Percentiles rank a stretch among this genome's conserved stretches.
Evolutionary conservation across 64 coral and sea anemone genomes (phyloP).

Genomic region (Cladopsammia gracilis): DNA sequence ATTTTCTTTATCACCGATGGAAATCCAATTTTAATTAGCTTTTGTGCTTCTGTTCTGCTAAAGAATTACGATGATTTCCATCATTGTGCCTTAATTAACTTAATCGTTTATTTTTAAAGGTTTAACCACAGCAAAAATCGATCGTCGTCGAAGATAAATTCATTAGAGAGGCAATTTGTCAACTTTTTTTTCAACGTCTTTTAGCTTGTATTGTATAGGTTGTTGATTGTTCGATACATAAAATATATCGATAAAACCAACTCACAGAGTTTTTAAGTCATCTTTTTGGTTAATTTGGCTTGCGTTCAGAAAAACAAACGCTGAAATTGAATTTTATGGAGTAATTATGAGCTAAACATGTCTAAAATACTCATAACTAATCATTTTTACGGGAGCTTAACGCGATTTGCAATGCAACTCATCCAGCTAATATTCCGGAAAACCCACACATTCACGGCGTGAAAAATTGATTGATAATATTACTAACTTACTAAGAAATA

Average conservation of each 20-base stretch:
- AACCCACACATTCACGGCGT: too few relatives aligned
- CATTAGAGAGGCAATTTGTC: not conserved
- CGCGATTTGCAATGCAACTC: too few relatives aligned
- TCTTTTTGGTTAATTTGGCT: not conserved
- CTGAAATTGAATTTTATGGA: not conserved
- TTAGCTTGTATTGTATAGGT: not conserved
- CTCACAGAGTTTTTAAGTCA: not conserved
- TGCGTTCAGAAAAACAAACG: not conserved
- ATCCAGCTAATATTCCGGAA: too few relatives aligned
- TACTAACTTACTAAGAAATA: too few relatives aligned
- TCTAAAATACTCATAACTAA: too few relatives aligned
- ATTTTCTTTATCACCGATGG: conserved; percentile 4
- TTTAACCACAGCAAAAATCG: not conserved
- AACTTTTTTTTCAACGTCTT: not conserved
- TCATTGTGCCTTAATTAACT: conserved; percentile 29
- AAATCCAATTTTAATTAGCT: conserved; percentile 39
- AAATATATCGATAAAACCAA: not conserved
- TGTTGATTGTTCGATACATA: too few relatives aligned
- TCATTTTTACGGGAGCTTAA: too few relatives aligned
- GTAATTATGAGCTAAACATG: not conserved
- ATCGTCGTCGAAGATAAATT: not conserved
- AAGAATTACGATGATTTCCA: not conserved
- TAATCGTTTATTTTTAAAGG: conserved; percentile 42
- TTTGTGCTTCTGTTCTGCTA: not conserved
- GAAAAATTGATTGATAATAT: too few relatives aligned